phyloP scores from a whole-genome alignment of 1,140 invertebrate species.

The Bombus breviceps region DNA sequence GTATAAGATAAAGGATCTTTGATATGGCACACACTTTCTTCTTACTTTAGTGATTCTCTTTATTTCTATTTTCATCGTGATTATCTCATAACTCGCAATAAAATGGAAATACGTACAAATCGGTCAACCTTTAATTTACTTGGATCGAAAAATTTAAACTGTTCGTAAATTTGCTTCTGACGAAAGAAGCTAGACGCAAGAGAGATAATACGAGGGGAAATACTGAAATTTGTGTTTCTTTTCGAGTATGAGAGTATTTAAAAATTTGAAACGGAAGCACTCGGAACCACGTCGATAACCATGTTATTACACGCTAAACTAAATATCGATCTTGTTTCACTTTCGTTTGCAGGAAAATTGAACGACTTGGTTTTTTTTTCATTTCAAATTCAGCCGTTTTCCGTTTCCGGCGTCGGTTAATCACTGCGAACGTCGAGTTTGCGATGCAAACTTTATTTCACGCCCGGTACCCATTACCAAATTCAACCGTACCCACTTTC shows the following conservation, averaged over 20 bases:
- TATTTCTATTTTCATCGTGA: no score
- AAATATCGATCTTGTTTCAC: slow-evolving; percentile 32
- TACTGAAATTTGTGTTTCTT: neutral
- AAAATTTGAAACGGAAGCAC: no score
- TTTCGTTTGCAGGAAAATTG: slow-evolving; percentile 32
- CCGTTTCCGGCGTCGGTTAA: slow-evolving; percentile 47
- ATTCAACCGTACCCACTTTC: neutral
- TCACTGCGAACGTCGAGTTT: slow-evolving; percentile 52
- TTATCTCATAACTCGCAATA: no score
- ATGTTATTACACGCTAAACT: neutral
- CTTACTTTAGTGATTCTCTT: no score
- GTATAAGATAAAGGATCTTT: no score
- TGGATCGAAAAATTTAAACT: neutral
- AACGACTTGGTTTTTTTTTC: slow-evolving; percentile 7
- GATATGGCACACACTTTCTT: no score
- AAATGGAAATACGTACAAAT: no score
- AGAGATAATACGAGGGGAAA: neutral
- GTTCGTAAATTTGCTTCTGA: neutral
- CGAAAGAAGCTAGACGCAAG: neutral
- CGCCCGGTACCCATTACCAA: slow-evolving; percentile 39
- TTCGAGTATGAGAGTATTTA: neutral
- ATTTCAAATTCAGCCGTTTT: slow-evolving; percentile 26
- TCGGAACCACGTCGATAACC: slow-evolving; percentile 1
- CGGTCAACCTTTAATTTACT: no score
- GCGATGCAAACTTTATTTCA: slow-evolving; percentile 67